Evolutionary conservation across 2,888 invertebrate genomes (phyloP), one percentile per base, ranked within the genome.

Genomic region (Ditylenchus weischeri): DNA sequence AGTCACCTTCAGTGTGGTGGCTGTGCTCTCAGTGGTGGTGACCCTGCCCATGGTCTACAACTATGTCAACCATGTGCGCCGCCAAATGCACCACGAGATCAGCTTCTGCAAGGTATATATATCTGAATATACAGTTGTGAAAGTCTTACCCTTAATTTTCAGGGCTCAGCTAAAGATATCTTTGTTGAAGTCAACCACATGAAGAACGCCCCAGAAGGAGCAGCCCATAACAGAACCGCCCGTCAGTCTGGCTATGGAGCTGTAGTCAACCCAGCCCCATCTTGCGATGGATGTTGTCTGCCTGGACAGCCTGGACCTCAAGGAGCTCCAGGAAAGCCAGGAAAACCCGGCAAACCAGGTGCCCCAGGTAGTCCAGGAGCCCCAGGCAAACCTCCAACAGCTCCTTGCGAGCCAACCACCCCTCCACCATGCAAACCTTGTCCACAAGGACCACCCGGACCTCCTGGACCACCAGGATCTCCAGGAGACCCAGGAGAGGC

Each of bases 121-220:
- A 8, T 54, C 60, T 60, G 23, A 57, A 18, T 36, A 10, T 11
- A 21, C 7, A 54, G n/a, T 11, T 11, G n/a, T 15, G 5, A 54
- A 18, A 13, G 13, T 6, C 54, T 13, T 43, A 8, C 1, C 15
- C 43, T 43, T 58, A 36, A 18, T 58, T 60, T 72, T 57, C 65
- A 80, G 81, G 81, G 82, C 66, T 82, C 82, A 49, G 82, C 82
- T 70, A 82, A 81, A 73, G 82, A 82, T 75, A 82, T 82, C 72
- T 82, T 76, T 74, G 76, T 78, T 47, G 82, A 82, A 71, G 81
- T 82, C 70, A 79, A 78, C 72, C 79, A 80, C 76, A 81, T 82
- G 81, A 82, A 82, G 75, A 71, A 70, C 68, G 72, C 74, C 57
- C 73, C 75, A 35, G 73, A 75, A 35, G 74, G 75, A 62, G 70